These are phyloP conservation scores for Centropus bengalensis DNA, from an alignment of 2,113 vertebrate species.

Conservation along the genomic window DNA sequence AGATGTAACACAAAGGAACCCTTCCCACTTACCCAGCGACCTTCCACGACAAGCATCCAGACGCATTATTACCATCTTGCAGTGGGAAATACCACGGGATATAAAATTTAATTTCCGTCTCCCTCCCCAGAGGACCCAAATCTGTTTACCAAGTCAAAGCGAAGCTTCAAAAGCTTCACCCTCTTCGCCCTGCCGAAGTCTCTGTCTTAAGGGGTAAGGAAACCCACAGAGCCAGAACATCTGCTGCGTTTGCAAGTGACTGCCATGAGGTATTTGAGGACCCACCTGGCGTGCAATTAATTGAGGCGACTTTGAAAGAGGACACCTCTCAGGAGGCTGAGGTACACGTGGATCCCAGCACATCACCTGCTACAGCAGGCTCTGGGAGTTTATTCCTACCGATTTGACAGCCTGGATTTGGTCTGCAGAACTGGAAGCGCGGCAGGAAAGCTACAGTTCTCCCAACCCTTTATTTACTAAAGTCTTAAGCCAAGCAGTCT, in stretches of 20 bases:
- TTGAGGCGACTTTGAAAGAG: not conserved
- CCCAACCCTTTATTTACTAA: not conserved
- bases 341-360: not conserved
- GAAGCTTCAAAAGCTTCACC: not conserved
- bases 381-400: not conserved
- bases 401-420: not conserved
- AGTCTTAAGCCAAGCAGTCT: not conserved
- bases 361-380: not conserved
- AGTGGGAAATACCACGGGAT: not conserved
- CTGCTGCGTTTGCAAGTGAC: not conserved
- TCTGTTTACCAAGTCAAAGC: not conserved
- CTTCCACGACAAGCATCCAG: not conserved
- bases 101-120: not conserved
- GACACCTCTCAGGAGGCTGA: not conserved
- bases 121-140: not conserved
- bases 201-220: not conserved
- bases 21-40: not conserved
- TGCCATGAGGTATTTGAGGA: not conserved
- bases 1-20: not conserved
- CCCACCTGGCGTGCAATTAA: not conserved
- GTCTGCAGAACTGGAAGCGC: not conserved
- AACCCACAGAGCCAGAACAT: not conserved
- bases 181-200: not conserved
- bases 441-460: not conserved
- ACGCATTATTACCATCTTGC: not conserved